These are phyloP conservation scores for Burhinus oedicnemus DNA, from an alignment of 2,113 vertebrate genomes.

Conservation along the genomic window DNA sequence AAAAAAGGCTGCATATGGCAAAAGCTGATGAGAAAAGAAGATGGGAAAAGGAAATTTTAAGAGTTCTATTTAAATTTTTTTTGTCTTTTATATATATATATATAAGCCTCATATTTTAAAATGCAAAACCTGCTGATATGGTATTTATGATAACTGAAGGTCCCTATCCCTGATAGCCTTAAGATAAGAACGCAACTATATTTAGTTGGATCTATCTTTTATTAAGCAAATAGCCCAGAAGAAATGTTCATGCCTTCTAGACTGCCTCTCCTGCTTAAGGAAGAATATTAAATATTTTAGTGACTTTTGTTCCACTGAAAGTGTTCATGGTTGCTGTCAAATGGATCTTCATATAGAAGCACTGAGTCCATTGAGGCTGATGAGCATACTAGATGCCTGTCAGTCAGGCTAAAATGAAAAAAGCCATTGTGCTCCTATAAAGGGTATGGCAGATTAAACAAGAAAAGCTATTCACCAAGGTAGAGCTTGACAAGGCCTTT, in stretches of 20 bases:
- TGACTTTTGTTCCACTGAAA: not conserved
- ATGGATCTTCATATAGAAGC: not conserved
- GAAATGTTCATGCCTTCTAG: not conserved
- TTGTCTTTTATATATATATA: not conserved
- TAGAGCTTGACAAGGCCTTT: not conserved
- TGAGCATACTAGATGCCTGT: not conserved
- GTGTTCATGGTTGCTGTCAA: not conserved
- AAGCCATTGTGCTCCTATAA: not conserved
- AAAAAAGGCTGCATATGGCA: not conserved
- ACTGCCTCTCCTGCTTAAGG: not conserved
- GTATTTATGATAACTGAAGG: not conserved
- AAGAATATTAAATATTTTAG: not conserved
- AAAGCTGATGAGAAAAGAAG: not conserved
- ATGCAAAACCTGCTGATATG: not conserved
- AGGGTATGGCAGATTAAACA: not conserved
- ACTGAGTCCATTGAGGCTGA: not conserved
- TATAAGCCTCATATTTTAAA: not conserved
- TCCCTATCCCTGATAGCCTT: not conserved
- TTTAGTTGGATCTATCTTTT: not conserved
- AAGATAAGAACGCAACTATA: not conserved
- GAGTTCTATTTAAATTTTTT: not conserved
- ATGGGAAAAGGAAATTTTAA: not conserved
- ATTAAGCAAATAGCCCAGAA: not conserved
- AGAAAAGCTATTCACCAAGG: not conserved
- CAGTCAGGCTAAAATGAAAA: not conserved